These are phyloP conservation scores for Brachionus rubens DNA, from an alignment of 1,140 invertebrate species.

Conservation along the genomic window DNA sequence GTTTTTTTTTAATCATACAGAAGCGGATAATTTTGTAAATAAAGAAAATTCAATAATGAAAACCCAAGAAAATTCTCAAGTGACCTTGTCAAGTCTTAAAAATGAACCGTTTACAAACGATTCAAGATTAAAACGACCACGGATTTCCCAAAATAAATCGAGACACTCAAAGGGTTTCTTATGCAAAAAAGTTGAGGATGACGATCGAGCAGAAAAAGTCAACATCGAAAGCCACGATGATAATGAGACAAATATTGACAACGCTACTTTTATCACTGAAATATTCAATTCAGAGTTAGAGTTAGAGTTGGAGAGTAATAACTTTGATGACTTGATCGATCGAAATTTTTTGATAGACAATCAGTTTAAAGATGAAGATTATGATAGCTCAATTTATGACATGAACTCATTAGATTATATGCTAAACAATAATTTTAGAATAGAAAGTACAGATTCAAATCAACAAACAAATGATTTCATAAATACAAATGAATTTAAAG, in stretches of 20 bases:
- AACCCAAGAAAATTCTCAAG: no score
- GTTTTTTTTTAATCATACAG: background rate
- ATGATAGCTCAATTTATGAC: background rate
- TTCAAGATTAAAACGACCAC: no score
- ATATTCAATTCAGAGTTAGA: slow-evolving; percentile 28
- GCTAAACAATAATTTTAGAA: slow-evolving; percentile 21
- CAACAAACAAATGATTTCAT: background rate
- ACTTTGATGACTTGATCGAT: slow-evolving; percentile 5
- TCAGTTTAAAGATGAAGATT: background rate
- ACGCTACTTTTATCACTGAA: slow-evolving; percentile 21
- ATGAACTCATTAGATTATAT: background rate
- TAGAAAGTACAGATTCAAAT: background rate
- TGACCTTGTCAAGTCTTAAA: no score
- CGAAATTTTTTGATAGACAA: background rate
- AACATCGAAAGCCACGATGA: background rate
- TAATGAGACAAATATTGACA: slow-evolving; percentile 5
- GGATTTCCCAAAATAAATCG: no score
- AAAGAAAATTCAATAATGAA: background rate
- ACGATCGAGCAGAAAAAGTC: background rate
- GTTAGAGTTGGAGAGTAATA: background rate
- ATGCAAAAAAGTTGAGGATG: no score
- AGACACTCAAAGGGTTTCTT: no score
- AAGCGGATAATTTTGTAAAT: background rate
- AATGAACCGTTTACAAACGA: no score
- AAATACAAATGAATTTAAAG: background rate